Base-by-base conservation (phyloP, 2,797 vertebrate species). In the Scomberomorus guttatus region DNA sequence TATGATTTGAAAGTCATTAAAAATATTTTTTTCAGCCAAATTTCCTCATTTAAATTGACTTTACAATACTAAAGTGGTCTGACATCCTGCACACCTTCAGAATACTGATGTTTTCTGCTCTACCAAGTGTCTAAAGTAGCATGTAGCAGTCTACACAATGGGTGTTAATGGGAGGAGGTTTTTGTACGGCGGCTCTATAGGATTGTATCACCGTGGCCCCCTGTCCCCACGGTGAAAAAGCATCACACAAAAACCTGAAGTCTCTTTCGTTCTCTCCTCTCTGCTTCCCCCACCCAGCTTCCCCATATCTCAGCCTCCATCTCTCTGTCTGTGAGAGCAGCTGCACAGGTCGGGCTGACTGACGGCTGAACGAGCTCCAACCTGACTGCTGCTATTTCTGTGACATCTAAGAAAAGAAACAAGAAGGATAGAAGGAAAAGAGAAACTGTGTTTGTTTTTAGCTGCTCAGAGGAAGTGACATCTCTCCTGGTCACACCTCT, bases 171-270 rank as follows among this genome's bases (percentile, higher is more conserved):
- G 79, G 55, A 73, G 84, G 84, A 93, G 92, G 96, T 97, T 97
- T 97, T 97, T 97, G 97, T 97, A 97, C 97, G 90, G 93, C 90
- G 74, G n/a, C 83, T 87, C 79, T 82, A 84, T 93, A 2, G 66
- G 63, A 74, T 70, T 95, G 93, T 94, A 96, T 95, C 97, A 98
- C 93, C 46, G 98, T 99, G 97, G 79, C 75, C 58, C 95, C 93
- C 96, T 96, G 96, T 96, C 94, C 96, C 95, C 97, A 99, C 98
- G 83, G 93, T 90, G 95, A 91, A 95, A 96, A 88, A 95, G 1
- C 76, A 80, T 96, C 84, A 39, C 92, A 97, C 97, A 98, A 97
- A 97, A 98, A 97, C 93, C 80, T 80, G 27, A 0, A 71, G 77
- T 46, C 69, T 82, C 9, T 60, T 68, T 50, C 15, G 24, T 37